Evolutionary conservation across 2,888 invertebrate genomes (phyloP).

Genomic region (Athalia circularis): DNA sequence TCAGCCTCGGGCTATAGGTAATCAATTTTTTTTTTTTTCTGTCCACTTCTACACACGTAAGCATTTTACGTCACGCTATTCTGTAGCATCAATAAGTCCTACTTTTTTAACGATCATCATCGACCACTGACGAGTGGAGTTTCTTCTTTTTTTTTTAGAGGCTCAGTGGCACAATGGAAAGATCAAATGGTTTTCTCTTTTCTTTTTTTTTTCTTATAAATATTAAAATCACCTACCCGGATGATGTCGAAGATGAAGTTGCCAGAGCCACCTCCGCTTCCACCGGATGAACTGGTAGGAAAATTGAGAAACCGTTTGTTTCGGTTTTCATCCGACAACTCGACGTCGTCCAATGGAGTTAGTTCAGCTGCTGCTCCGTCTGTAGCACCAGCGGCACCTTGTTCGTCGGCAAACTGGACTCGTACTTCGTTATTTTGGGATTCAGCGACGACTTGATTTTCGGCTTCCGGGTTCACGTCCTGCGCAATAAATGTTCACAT

Average conservation of each 20-base stretch:
- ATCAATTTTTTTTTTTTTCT: conserved; percentile 1
- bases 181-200: too few relatives aligned
- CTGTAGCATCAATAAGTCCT: too few relatives aligned
- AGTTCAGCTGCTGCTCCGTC: conserved; percentile 82
- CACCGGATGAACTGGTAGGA: too few relatives aligned
- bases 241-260: conserved; percentile 93
- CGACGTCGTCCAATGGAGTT: conserved; percentile 82
- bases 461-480: conserved; percentile 71
- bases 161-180: too few relatives aligned
- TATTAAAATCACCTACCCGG: conserved; percentile 80
- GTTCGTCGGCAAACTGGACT: conserved; percentile 77
- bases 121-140: too few relatives aligned
- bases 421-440: conserved; percentile 80
- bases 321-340: conserved; percentile 85
- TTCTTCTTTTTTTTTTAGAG: too few relatives aligned
- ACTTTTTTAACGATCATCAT: too few relatives aligned
- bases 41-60: not conserved
- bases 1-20: conserved; percentile 13
- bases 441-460: conserved; percentile 76
- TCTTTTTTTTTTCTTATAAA: not conserved
- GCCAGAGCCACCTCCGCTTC: conserved; percentile 83
- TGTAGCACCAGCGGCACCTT: conserved; percentile 75
- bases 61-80: not conserved
- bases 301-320: conserved; percentile 92
- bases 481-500: conserved; percentile 52